Percentiles rank a stretch among this genome's conserved stretches.
These are phyloP conservation scores for Pristiophorus japonicus DNA, from an alignment of 2,113 vertebrate species.

Conservation along the genomic window DNA sequence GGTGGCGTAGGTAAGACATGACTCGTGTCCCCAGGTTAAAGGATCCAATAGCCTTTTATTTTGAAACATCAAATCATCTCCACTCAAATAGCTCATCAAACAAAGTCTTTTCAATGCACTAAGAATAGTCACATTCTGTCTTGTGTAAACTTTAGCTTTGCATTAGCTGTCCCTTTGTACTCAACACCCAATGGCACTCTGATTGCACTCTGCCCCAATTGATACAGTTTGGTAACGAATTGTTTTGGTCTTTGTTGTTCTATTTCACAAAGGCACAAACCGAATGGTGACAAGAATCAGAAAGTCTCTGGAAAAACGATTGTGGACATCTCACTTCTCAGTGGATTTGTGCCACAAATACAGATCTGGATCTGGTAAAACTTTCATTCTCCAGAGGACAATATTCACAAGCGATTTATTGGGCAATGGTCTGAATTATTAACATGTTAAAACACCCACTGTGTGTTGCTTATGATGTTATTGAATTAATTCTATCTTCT, in stretches of 20 bases:
- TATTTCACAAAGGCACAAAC: neutral
- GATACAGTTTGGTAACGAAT: no score
- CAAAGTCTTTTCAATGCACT: neutral
- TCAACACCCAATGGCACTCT: no score
- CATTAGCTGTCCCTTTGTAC: neutral
- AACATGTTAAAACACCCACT: neutral
- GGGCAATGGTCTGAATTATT: neutral
- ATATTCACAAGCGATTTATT: no score
- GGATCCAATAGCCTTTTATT: neutral
- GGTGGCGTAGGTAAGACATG: no score
- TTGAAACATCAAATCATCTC: neutral
- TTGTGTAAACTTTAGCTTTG: neutral
- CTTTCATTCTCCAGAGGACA: neutral
- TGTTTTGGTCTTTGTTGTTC: no score
- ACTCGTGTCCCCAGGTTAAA: neutral
- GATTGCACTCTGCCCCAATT: neutral
- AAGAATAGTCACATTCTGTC: neutral
- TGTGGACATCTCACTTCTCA: conserved; percentile 14
- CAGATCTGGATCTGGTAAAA: neutral
- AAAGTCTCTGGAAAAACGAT: neutral
- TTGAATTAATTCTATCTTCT: neutral
- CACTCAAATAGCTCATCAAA: neutral
- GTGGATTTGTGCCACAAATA: neutral
- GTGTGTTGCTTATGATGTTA: neutral
- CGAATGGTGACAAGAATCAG: no score